These are phyloP conservation scores for Amia ocellicauda DNA, from an alignment of 2,113 vertebrate genomes.

Conservation along the genomic window DNA sequence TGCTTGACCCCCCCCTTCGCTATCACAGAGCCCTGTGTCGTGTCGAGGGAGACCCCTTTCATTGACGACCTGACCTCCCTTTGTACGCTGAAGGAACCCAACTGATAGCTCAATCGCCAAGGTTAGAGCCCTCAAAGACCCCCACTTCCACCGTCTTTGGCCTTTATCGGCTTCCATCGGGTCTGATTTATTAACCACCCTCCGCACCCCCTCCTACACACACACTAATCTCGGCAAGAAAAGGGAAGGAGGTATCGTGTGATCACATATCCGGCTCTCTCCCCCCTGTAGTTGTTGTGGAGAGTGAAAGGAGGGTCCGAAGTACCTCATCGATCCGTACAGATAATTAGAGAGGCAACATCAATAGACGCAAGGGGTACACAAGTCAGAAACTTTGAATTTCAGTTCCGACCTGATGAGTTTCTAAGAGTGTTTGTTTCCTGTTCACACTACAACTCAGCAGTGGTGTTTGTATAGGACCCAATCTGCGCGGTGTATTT, in stretches of 20 bases:
- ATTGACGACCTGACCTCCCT: slow-evolving; percentile 22
- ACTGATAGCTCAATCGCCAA: slow-evolving; percentile 33
- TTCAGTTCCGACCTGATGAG: no score
- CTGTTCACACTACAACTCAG: no score
- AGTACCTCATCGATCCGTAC: slow-evolving; percentile 2
- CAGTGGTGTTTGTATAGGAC: no score
- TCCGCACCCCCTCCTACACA: not conserved
- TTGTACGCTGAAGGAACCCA: slow-evolving; percentile 25
- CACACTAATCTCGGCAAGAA: slow-evolving; percentile 13
- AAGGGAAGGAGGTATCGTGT: slow-evolving; percentile 29
- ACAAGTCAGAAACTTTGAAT: no score
- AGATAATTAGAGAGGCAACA: slow-evolving; percentile 7
- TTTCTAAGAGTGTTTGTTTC: not conserved
- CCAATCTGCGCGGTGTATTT: no score
- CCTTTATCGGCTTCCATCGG: slow-evolving; percentile 12
- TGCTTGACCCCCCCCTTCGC: slow-evolving; percentile 1
- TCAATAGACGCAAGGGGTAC: no score
- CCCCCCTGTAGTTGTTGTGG: slow-evolving; percentile 23
- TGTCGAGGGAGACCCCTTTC: slow-evolving; percentile 8
- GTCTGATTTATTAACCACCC: slow-evolving; percentile 12
- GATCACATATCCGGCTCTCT: slow-evolving; percentile 31
- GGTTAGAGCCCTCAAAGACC: slow-evolving; percentile 29
- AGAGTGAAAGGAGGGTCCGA: slow-evolving; percentile 4
- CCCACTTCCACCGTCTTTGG: slow-evolving; percentile 21
- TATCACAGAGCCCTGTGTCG: not conserved